Evolutionary conservation across 2,113 vertebrate species (phyloP).

Genomic region (Lepus americanus): DNA sequence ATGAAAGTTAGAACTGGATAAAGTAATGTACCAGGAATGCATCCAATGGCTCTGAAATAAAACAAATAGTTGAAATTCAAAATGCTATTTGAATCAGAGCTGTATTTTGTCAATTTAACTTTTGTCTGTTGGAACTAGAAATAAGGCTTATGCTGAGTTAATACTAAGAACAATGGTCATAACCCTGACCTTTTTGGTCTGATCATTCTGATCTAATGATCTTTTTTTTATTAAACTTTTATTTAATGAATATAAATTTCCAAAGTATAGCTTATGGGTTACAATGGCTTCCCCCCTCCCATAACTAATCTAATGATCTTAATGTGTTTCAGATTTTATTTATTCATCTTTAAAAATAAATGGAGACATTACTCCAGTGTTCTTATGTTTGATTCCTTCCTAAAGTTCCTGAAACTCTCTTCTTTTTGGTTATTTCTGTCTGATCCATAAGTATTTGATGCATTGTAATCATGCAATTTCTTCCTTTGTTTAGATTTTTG

Average conservation of each 20-base stretch:
- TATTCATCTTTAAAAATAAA: neutral
- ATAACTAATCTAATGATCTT: too few relatives aligned
- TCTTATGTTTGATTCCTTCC: neutral
- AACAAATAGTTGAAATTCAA: slow-evolving; percentile 66
- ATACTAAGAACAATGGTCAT: neutral
- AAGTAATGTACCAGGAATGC: slow-evolving; percentile 94
- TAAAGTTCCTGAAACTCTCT: neutral
- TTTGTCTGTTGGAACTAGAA: neutral
- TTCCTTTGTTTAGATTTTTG: slow-evolving; percentile 1
- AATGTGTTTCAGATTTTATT: neutral
- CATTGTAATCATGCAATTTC: neutral
- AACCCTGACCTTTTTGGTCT: neutral
- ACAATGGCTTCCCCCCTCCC: too few relatives aligned
- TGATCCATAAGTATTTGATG: neutral
- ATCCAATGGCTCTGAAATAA: slow-evolving; percentile 93
- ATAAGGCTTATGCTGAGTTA: slow-evolving; percentile 7
- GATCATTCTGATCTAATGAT: neutral
- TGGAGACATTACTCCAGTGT: neutral
- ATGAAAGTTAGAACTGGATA: slow-evolving; percentile 96
- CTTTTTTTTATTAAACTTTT: too few relatives aligned
- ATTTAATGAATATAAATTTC: too few relatives aligned
- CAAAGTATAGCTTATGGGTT: too few relatives aligned
- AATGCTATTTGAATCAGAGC: neutral
- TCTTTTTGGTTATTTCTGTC: neutral
- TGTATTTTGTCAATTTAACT: slow-evolving; percentile 24